Base-by-base conservation (phyloP, 35 echinoderm and acorn worm genomes). In the Strongylocentrotus purpuratus region DNA sequence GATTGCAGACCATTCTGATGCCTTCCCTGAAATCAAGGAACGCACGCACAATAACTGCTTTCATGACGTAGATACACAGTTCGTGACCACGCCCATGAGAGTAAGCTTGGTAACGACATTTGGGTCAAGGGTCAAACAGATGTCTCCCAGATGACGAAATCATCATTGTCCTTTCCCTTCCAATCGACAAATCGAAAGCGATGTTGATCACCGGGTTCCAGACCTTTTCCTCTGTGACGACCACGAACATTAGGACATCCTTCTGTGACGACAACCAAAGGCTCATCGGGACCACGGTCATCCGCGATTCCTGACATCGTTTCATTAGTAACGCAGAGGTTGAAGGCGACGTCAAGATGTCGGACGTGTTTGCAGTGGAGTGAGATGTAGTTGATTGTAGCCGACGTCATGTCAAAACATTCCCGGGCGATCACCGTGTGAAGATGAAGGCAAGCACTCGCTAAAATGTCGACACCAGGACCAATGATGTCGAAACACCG, bases 271-370 rank as follows among this genome's bases (percentile, higher is more conserved):
- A 98, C 46, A 17, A 71, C 35, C 2, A 96, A 31, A 15, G 46
- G 33, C 45, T 86, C 93, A 35, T 88, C 31, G 5, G 90, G 28
- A 4, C 33, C 33, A 31, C 94, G 46, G n/a, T 31, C 32, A 9
- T 41, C 33, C 48, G 31, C n/a, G 48, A 96, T 94, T 31, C 90
- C 52, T 32, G 31, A 88, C 25, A 96, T 48, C 45, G 96, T 96
- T 14, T 86, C 91, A 33, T 47, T 45, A 25, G 97, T 90, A 55
- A 96, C 94, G 31, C 96, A 95, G 25, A 94, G 88, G 92, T 98
- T 98, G 94, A 89, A 95, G 55, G 95, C 94, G 31, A 98, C 85
- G 48, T 98, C 96, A n/a, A 98, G 93, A 61, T 98, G 71, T 9
- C 86, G 70, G 2, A 98, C 35, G 25, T 94, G 91, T 47, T 46